These are phyloP conservation scores for Miichthys miiuy DNA, from an alignment of 2,797 vertebrate species.

Conservation along the genomic window DNA sequence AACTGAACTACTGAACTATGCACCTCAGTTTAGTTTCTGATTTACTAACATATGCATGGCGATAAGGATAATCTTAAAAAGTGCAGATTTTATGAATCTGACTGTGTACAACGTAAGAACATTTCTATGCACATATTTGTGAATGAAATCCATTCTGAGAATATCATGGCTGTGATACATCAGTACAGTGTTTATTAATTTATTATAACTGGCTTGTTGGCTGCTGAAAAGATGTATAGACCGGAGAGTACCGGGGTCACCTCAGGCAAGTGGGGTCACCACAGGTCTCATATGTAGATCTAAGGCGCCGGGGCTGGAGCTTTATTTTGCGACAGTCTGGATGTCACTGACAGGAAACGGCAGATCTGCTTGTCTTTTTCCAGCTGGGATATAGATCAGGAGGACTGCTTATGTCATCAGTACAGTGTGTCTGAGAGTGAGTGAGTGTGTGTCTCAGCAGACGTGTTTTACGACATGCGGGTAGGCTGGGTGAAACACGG, in stretches of 20 bases:
- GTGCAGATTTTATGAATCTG: too few relatives aligned
- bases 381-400: conserved; percentile 67
- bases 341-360: conserved; percentile 57
- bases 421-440: conserved; percentile 36
- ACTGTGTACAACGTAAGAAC: too few relatives aligned
- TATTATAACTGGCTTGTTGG: background rate
- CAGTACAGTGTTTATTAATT: background rate
- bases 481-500: conserved; percentile 54
- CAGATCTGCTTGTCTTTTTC: conserved; percentile 52
- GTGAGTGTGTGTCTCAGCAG: conserved; percentile 43
- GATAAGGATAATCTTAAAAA: too few relatives aligned
- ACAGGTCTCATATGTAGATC: conserved; percentile 7
- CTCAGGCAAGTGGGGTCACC: conserved; percentile 31
- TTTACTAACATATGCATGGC: too few relatives aligned
- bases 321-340: conserved; percentile 46
- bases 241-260: conserved; percentile 25
- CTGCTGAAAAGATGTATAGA: conserved; percentile 14
- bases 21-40: too few relatives aligned
- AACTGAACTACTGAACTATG: too few relatives aligned
- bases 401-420: conserved; percentile 70
- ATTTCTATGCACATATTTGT: too few relatives aligned
- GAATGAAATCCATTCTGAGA: too few relatives aligned
- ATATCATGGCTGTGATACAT: background rate
- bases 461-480: conserved; percentile 62
- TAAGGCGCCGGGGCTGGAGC: conserved; percentile 5